Base-by-base conservation (phyloP, 1,140 invertebrate genomes). In the Hypsibius dujardini region DNA sequence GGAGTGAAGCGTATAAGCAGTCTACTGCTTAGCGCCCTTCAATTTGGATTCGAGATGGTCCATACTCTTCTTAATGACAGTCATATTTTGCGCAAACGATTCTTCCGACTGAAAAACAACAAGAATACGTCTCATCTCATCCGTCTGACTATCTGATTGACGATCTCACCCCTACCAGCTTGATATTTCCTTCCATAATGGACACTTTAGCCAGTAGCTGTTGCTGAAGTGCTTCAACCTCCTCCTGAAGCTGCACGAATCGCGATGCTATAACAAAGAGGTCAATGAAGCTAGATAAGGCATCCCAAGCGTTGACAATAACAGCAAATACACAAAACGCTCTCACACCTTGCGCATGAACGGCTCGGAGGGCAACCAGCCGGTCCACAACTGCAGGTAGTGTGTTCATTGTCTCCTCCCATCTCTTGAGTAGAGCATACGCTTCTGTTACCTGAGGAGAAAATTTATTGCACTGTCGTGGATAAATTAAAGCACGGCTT, bases 101-200 rank as follows among this genome's bases (percentile, higher is more conserved):
- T 56, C 50, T n/a, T 56, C 50, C 50, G 50, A 56, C 50, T 28
- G 28, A 28, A 28, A 28, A 28, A 28, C 28, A 28, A 28, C 28
- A 28, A 28, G 28, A 28, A 28, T 28, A 28, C 28, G 28, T 28
- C 28, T 28, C 28, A 28, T 28, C 28, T 28, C 28, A 28, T 28
- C 28, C 28, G 28, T 28, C 28, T 28, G 28, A 28, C 28, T 28
- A 28, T 28, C 28, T 28, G 28, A 28, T 28, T 28, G 28, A 28
- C 28, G 28, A 28, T 28, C 28, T 28, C 28, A 28, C 28, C 28
- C 28, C 28, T 28, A 28, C 28, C 28, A 56, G 50, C 50, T n/a
- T 56, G 50, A 56, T 56, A n/a, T 56, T 56, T 7, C 50, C 50
- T 56, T 56, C 50, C 50, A 56, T 56, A n/a, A 56, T 56, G n/a